Evolutionary conservation across 2,113 vertebrate species (phyloP), one percentile per base, ranked within the genome.

Genomic region (Bostrychus sinensis): DNA sequence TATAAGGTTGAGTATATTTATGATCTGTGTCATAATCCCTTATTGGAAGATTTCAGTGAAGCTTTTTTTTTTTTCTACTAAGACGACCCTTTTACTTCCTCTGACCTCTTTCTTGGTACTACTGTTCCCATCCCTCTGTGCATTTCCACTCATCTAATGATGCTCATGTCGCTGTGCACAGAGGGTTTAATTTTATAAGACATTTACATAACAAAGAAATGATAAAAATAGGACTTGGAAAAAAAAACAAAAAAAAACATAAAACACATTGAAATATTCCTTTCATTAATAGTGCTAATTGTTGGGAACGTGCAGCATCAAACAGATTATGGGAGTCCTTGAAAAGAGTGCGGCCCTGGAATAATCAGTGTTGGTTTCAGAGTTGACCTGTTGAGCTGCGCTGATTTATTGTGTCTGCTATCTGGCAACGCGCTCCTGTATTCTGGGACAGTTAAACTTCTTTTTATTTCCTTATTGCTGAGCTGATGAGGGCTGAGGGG

Each of bases 1-100:
- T 89, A 93, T 92, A 90, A 90, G 89, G 84, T 88, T 85, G 84
- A 85, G 77, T 90, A 84, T 92, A 92, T 92, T 91, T 92, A 92
- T 92, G 86, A 92, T 86, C 89, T 85, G 70, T 86, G 86, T 89
- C 86, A 86, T 86, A 83, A 89, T 89, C 85, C 71, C 82, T 90
- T 85, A 89, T 84, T 83, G 80, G 80, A 86, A 77, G 77, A 75
- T 76, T 77, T 75, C 70, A 75, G 72, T 58, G 45, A 66, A 82
- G 74, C 62, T 69, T 77, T 82, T 64, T 51, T 51, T 28, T 39
- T 38, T 14, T 38, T 38, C 13, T 14, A 12, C 3, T 84, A 85
- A 73, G 75, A 62, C 63, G 43, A 72, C 61, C 72, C 46, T 46
- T 19, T 28, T 48, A 30, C 1, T 62, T 51, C 59, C 60, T 26